Evolutionary conservation across 2,113 vertebrate genomes (phyloP), one percentile per base, ranked within the genome.

Genomic region (Calypte anna): DNA sequence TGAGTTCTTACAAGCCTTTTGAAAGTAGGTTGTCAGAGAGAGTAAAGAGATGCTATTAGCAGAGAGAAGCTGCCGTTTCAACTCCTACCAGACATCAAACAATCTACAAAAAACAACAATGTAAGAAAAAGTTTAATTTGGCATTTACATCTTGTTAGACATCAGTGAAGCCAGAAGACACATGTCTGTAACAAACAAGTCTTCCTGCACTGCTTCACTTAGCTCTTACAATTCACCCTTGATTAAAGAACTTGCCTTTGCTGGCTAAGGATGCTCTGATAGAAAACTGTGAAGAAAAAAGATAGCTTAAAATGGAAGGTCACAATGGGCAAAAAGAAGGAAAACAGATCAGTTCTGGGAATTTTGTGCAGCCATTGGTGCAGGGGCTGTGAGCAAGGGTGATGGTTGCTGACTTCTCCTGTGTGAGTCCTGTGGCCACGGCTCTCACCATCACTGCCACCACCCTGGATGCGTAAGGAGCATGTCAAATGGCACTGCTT

Each of bases 51-150:
- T 90, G 88, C 66, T 86, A 91, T 95, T 96, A 96, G 68, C 88
- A 81, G 88, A 68, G 59, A 91, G 78, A 86, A 88, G 40, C 43
- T 96, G 91, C 88, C 1, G 38, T 83, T 96, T 88, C 91, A 86
- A 88, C 88, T 96, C 91, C 72, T 92, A 96, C 72, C 80, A 95
- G 88, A 93, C 83, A 92, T 92, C 88, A 95, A 96, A 94, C 61
- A 84, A 93, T 78, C 48, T 92, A 94, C 82, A 92, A 94, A 88
- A 94, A 95, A 93, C 82, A 95, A 86, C 57, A 86, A 57, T 78
- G 80, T 96, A 92, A 81, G 77, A 81, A 88, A 93, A 88, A 57
- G 61, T 81, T 83, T 82, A 90, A 64, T 86, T 91, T 88, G 69
- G 44, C 69, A 82, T 86, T 92, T 92, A 75, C 73, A 91, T 96